A percentile compares a stretch with the other conserved stretches of the same genome.
Evolutionary conservation across 2,797 vertebrate species (phyloP).

Genomic region (Rallus crepitans): DNA sequence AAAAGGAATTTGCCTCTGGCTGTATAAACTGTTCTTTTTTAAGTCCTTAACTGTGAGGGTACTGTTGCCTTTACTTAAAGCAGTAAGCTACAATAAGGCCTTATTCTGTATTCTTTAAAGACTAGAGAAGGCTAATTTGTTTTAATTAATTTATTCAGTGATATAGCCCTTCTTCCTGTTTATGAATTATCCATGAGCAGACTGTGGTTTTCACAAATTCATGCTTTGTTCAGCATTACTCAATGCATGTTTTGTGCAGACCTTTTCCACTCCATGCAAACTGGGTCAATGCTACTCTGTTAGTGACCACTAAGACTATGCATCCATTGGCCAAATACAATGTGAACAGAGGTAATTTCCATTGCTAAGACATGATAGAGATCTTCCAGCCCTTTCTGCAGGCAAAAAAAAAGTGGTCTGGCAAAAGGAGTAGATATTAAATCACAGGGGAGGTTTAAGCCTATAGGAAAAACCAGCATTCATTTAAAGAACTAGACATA

Average conservation of each 20-base stretch:
- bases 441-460: accelerated
- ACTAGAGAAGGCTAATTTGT: conserved; percentile 55
- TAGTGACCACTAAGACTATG: neutral
- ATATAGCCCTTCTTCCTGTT: conserved; percentile 48
- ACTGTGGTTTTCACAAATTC: conserved; percentile 45
- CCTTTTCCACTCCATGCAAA: conserved; percentile 43
- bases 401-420: neutral
- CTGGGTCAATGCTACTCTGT: conserved; percentile 34
- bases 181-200: conserved; percentile 60
- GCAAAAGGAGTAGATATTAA: neutral
- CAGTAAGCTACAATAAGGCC: neutral
- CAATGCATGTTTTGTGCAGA: conserved; percentile 59
- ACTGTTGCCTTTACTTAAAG: conserved; percentile 49
- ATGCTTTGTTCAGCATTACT: conserved; percentile 55
- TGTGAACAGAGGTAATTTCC: neutral
- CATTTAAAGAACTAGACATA: neutral
- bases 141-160: conserved; percentile 57
- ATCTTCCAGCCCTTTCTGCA: neutral
- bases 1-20: conserved; percentile 7
- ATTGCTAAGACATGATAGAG: neutral
- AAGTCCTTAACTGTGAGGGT: conserved; percentile 33
- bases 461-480: neutral
- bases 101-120: conserved; percentile 49
- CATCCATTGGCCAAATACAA: neutral
- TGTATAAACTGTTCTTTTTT: conserved; percentile 18